Percentiles rank a stretch among this genome's conserved stretches.
Conservation (phyloP, 2,888 invertebrate genomes). For the Caenorhabditis sp. region DNA sequence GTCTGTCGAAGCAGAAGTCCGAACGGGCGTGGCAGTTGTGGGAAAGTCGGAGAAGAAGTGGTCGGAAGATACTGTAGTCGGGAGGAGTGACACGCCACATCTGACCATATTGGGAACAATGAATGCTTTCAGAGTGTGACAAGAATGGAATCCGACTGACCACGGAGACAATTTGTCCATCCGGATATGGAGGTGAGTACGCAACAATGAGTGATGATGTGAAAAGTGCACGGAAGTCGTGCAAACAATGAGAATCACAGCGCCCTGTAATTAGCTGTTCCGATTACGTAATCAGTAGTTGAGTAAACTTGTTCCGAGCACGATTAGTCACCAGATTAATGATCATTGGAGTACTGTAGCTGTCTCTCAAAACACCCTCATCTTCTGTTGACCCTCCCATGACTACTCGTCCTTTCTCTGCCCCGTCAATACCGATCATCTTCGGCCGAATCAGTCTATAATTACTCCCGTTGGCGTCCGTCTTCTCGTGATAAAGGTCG, state of each 20-base stretch:
- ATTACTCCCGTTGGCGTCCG: conserved; percentile 21
- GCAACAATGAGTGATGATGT: neutral
- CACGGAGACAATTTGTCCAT: neutral
- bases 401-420: conserved; percentile 6
- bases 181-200: conserved; percentile 44
- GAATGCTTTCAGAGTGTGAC: conserved; percentile 47
- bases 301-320: conserved; percentile 41
- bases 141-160: neutral
- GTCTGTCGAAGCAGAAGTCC: conserved; percentile 14
- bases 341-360: conserved; percentile 23
- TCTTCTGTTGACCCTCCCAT: conserved; percentile 18
- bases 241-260: conserved; percentile 22
- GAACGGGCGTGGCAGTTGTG: conserved; percentile 4
- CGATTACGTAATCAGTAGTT: conserved; percentile 18
- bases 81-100: no score
- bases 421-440: conserved; percentile 29
- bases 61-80: neutral
- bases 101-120: neutral
- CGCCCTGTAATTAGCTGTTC: conserved; percentile 47
- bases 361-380: conserved; percentile 21
- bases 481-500: conserved; percentile 29
- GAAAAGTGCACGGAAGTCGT: neutral
- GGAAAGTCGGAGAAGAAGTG: neutral
- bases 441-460: conserved; percentile 29
- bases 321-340: conserved; percentile 27